phyloP scores from a whole-genome alignment of 2,797 vertebrate genomes.

The Neosalanx taihuensis region DNA sequence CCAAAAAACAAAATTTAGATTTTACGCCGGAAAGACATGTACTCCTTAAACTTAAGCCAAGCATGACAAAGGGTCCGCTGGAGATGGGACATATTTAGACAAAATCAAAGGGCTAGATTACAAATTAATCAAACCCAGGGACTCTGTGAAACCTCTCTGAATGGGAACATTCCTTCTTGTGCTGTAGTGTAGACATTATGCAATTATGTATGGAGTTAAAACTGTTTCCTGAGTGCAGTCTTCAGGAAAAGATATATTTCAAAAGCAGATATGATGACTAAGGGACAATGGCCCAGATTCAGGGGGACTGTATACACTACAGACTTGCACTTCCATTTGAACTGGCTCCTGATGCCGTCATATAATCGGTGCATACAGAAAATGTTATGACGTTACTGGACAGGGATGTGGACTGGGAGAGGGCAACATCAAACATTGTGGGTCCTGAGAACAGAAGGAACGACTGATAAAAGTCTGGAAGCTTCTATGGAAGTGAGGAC shows the following conservation, averaged over 20 bases:
- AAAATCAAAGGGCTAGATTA: background rate
- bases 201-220: background rate
- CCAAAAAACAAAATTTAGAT: constrained; percentile 60
- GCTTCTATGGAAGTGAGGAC: constrained; percentile 42
- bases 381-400: background rate
- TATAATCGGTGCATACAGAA: background rate
- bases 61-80: constrained; percentile 65
- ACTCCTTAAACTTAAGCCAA: constrained; percentile 59
- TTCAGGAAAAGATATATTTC: background rate
- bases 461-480: constrained; percentile 43
- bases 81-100: constrained; percentile 50
- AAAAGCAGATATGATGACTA: background rate
- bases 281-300: background rate
- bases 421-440: constrained; percentile 43
- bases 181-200: background rate
- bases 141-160: too few relatives aligned
- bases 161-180: background rate
- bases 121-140: background rate
- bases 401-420: constrained; percentile 37
- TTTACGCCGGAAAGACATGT: constrained; percentile 54
- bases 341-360: background rate
- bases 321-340: background rate
- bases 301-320: background rate
- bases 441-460: constrained; percentile 26
- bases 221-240: background rate